Evolutionary conservation across 2,113 vertebrate genomes (phyloP).

Genomic region (Siphamia tubifer): DNA sequence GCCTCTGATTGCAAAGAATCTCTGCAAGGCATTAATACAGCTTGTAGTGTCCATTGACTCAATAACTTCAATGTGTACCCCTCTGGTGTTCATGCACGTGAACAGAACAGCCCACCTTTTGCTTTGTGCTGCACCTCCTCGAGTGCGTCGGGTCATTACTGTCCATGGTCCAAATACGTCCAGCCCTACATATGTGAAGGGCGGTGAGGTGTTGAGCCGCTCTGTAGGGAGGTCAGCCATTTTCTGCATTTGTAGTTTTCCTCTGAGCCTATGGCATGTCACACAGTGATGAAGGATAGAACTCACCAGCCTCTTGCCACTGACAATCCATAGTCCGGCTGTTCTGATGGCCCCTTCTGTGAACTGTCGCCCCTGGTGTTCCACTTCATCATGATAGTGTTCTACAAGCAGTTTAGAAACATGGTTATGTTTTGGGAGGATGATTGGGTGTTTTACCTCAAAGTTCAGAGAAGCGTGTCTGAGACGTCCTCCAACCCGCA

Average conservation of each 20-base stretch:
- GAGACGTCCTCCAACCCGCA: background rate
- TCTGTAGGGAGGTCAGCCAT: background rate
- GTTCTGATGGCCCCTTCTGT: background rate
- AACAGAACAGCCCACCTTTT: background rate
- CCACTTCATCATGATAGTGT: background rate
- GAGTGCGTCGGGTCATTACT: background rate
- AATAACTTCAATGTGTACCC: too few species aligned
- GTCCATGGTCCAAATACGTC: background rate
- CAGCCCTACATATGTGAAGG: background rate
- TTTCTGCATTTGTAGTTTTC: background rate
- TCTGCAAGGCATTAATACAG: too few species aligned
- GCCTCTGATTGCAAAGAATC: too few species aligned
- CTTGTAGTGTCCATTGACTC: too few species aligned
- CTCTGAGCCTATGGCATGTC: background rate
- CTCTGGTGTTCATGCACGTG: too few species aligned
- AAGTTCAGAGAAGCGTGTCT: background rate
- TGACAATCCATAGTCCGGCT: constrained; percentile 20
- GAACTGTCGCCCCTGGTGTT: constrained; percentile 5
- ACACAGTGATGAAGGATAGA: constrained; percentile 10
- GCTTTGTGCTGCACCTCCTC: background rate
- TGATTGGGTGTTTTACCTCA: background rate
- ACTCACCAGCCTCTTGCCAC: background rate
- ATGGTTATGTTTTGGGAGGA: constrained; percentile 1
- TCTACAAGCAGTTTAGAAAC: background rate
- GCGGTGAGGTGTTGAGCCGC: background rate